phyloP scores from a whole-genome alignment of 53 echinoderm and acorn worm species.

The Echinometra lucunter region DNA sequence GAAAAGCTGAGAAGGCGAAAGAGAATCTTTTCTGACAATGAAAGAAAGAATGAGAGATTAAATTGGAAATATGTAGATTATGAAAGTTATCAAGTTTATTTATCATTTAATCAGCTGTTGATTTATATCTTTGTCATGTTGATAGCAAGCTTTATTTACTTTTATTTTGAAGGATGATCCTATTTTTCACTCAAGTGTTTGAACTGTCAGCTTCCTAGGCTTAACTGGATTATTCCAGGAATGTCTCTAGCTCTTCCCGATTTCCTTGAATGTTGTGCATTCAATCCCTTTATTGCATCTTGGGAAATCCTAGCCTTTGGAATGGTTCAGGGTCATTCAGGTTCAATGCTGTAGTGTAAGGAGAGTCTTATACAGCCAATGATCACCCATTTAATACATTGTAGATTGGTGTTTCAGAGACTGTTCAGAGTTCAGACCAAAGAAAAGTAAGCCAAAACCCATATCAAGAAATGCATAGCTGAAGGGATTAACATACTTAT shows the following conservation, averaged over 20 bases:
- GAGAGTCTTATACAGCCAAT: background rate
- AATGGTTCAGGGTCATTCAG: background rate
- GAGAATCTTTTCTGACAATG: background rate
- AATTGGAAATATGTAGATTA: background rate
- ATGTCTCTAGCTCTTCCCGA: background rate
- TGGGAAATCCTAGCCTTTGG: background rate
- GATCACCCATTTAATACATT: background rate
- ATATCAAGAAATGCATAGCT: no score
- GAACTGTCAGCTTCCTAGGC: background rate
- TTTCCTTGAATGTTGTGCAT: background rate
- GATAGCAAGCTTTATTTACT: background rate
- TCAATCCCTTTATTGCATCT: background rate
- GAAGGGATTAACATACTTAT: no score
- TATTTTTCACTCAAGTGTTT: background rate
- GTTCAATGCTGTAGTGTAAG: background rate
- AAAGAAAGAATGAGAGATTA: background rate
- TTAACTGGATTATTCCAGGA: background rate
- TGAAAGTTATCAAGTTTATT: background rate
- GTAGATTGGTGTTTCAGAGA: background rate
- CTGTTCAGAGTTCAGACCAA: no score
- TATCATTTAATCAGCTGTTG: background rate
- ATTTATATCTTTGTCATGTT: background rate
- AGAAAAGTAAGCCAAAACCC: no score
- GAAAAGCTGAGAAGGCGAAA: background rate
- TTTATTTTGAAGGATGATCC: background rate